These are phyloP conservation scores for Troglohyphantes excavatus DNA, from an alignment of 2,888 invertebrate species.

Conservation along the genomic window DNA sequence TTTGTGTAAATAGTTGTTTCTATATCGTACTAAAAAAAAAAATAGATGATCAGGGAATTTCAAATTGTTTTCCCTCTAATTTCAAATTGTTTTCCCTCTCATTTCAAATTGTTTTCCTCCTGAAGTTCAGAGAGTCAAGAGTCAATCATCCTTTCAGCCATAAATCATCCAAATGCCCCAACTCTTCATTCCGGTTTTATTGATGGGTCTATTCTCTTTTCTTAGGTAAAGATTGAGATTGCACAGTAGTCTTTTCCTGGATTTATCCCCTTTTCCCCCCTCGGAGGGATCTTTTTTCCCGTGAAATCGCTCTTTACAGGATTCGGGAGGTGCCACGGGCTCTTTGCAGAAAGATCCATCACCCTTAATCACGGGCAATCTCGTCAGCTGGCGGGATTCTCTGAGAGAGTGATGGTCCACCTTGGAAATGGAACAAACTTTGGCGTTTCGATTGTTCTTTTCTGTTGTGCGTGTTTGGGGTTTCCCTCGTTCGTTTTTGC, in stretches of 20 bases:
- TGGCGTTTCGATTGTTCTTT: not conserved
- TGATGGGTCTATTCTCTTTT: too few species aligned
- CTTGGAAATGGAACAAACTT: not conserved
- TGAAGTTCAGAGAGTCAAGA: too few species aligned
- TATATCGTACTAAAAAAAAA: too few species aligned
- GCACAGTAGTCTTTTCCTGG: not conserved
- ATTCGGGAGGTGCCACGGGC: constrained; percentile 10
- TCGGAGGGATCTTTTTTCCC: not conserved
- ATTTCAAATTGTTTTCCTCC: too few species aligned
- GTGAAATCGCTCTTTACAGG: constrained; percentile 21
- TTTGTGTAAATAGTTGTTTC: too few species aligned
- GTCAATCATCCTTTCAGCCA: not conserved
- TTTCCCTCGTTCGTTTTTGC: too few species aligned
- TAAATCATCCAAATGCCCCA: not conserved
- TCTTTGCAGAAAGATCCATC: constrained; percentile 25
- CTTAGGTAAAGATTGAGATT: constrained; percentile 7
- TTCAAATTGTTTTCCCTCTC: too few species aligned
- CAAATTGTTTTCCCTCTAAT: too few species aligned
- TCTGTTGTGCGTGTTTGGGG: not conserved
- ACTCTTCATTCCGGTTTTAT: constrained; percentile 1
- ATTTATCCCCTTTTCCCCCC: not conserved
- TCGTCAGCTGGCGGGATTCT: constrained; percentile 22
- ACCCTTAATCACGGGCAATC: constrained; percentile 23
- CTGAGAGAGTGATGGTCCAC: not conserved
- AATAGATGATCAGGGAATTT: too few species aligned